phyloP scores from a whole-genome alignment of 92 coral and sea anemone genomes.

The Epizoanthus fatuus region DNA sequence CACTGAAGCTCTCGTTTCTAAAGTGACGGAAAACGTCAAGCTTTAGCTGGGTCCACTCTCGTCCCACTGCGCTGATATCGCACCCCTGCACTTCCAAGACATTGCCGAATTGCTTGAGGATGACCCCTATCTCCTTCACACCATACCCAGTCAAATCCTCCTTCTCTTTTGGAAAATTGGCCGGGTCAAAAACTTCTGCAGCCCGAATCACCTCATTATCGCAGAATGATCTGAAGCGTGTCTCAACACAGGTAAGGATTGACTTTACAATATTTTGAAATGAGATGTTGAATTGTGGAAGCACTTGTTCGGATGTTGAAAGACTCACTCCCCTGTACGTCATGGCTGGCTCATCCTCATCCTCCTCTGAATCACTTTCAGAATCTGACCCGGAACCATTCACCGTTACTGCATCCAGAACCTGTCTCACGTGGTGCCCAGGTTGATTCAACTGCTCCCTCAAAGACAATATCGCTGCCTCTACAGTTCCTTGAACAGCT shows the following conservation, averaged over 20 bases:
- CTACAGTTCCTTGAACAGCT: conserved; percentile 17
- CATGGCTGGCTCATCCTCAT: not conserved
- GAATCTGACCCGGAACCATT: not conserved
- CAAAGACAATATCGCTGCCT: conserved; percentile 5
- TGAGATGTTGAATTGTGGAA: conserved; percentile 23
- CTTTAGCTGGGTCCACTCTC: conserved; percentile 21
- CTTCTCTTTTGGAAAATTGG: conserved; percentile 23
- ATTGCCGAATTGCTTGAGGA: conserved; percentile 18
- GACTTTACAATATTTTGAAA: conserved; percentile 8
- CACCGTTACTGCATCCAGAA: conserved; percentile 6
- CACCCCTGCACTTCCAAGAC: not conserved
- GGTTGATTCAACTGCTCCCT: conserved; percentile 17
- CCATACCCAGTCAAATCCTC: conserved; percentile 41
- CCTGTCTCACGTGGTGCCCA: conserved; percentile 12
- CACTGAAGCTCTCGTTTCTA: conserved; percentile 9
- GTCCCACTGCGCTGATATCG: not conserved
- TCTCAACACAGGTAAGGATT: conserved; percentile 10
- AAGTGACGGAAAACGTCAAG: not conserved
- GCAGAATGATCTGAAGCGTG: conserved; percentile 16
- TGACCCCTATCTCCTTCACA: conserved; percentile 29
- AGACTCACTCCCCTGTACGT: conserved; percentile 17
- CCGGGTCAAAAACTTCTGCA: conserved; percentile 23
- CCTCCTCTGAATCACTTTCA: not conserved
- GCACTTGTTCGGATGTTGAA: conserved; percentile 6
- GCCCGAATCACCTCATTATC: conserved; percentile 18